Conservation (phyloP, 2,888 invertebrate species). For the Drosophila rubida region DNA sequence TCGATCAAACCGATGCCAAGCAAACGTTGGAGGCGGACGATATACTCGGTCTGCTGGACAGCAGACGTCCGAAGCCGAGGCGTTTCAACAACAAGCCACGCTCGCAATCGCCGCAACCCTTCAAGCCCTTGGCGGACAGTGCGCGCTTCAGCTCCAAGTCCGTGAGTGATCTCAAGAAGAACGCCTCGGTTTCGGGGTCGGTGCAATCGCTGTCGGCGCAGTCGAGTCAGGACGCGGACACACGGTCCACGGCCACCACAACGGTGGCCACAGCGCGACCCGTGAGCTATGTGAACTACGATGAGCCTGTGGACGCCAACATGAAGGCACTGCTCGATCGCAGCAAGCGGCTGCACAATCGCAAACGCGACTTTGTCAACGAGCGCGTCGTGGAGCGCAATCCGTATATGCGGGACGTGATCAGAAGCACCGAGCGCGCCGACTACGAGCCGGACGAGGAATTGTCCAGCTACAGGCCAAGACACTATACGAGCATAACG, state of each 20-base stretch:
- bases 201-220: constrained; percentile 57
- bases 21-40: constrained; percentile 51
- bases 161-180: constrained; percentile 69
- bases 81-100: constrained; percentile 59
- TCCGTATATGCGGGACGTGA: constrained; percentile 83
- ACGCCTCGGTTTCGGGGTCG: constrained; percentile 58
- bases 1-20: constrained; percentile 41
- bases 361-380: constrained; percentile 84
- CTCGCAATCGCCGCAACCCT: constrained; percentile 70
- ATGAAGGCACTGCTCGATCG: constrained; percentile 83
- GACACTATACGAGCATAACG: constrained; percentile 58
- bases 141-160: constrained; percentile 70
- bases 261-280: constrained; percentile 58
- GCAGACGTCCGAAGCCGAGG: constrained; percentile 24
- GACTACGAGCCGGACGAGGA: constrained; percentile 66
- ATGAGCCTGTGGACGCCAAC: constrained; percentile 72
- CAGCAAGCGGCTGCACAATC: constrained; percentile 83
- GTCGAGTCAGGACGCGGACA: constrained; percentile 70
- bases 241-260: constrained; percentile 49
- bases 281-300: constrained; percentile 36
- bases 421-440: constrained; percentile 58
- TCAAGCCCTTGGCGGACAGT: constrained; percentile 56
- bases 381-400: constrained; percentile 84
- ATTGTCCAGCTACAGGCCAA: constrained; percentile 75
- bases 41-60: constrained; percentile 33